Base-by-base conservation (phyloP, 2,888 invertebrate genomes). In the Thelaira solivaga region DNA sequence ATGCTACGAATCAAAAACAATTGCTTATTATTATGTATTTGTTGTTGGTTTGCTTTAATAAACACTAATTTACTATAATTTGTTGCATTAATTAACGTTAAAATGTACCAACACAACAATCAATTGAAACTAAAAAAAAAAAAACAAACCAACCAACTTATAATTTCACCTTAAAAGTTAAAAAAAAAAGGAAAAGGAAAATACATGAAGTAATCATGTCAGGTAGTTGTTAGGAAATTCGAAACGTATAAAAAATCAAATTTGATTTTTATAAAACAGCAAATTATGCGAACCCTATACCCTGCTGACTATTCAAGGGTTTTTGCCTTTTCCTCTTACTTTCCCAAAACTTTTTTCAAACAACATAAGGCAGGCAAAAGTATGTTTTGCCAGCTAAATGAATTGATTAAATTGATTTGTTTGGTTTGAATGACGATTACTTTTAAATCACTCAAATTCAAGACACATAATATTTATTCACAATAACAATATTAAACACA, bases 81-180 rank as follows among this genome's bases (percentile, higher is more conserved):
- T 59, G 65, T 59, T 62, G 36, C 36, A 29, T 67, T 74, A 74
- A 74, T 74, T 67, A 74, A 67, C 67, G 61, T 45, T 34, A 53
- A 74, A 67, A 67, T 67, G 20, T 53, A 59, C 45, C 13, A n/a
- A n/a, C n/a, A 49, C 13, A 47, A 59, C 20, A 61, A 72, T 39
- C 55, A 64, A 57, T 64, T 47, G n/a, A 61, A 69, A 59, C n/a
- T n/a, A n/a, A n/a, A n/a, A n/a, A n/a, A n/a, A n/a, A n/a, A n/a
- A n/a, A n/a, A n/a, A n/a, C n/a, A n/a, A n/a, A n/a, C n/a, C n/a
- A n/a, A 59, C 16, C n/a, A 29, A 36, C 20, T 45, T 10, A 72
- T 45, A 55, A 72, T 53, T 62, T 72, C 45, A 72, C 34, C 53
- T 72, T 72, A 45, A 45, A 55, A 64, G 24, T 55, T 13, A 13